Conservation (phyloP, 2,797 vertebrate species). For the Cephalopachus bancanus region DNA sequence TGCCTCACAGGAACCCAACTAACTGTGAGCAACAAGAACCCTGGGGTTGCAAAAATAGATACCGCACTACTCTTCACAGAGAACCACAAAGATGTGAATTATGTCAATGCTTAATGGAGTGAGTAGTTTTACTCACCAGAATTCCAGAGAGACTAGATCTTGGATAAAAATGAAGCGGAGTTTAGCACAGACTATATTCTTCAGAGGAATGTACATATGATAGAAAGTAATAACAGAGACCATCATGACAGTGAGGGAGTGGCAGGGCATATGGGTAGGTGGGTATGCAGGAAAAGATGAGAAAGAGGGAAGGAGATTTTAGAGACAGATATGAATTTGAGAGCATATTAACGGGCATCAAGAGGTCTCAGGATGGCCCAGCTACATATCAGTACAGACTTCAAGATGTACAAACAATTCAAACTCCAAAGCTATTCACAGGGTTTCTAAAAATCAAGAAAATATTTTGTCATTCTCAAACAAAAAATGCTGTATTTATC, state of each 20-base stretch:
- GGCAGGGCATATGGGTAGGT: not conserved
- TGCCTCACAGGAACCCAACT: not conserved
- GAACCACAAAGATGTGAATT: not conserved
- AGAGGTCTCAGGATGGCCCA: not conserved
- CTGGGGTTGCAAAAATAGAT: not conserved
- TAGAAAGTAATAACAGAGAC: not conserved
- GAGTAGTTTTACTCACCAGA: not conserved
- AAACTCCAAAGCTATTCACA: not conserved
- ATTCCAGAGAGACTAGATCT: not conserved
- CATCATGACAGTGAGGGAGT: not conserved
- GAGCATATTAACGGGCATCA: not conserved
- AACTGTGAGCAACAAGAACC: not conserved
- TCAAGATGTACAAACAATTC: not conserved
- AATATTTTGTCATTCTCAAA: not conserved
- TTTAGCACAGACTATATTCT: not conserved
- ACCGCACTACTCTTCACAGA: not conserved
- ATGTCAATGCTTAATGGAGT: not conserved
- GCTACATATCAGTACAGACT: not conserved
- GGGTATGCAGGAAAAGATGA: fast-evolving
- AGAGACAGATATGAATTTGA: not conserved
- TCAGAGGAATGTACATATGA: not conserved
- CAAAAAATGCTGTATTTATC: not conserved
- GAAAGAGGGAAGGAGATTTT: not conserved
- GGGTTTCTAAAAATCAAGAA: not conserved
- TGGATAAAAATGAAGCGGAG: not conserved